Conservation (phyloP, 1,140 invertebrate genomes). For the Cecropterus lyciades region DNA sequence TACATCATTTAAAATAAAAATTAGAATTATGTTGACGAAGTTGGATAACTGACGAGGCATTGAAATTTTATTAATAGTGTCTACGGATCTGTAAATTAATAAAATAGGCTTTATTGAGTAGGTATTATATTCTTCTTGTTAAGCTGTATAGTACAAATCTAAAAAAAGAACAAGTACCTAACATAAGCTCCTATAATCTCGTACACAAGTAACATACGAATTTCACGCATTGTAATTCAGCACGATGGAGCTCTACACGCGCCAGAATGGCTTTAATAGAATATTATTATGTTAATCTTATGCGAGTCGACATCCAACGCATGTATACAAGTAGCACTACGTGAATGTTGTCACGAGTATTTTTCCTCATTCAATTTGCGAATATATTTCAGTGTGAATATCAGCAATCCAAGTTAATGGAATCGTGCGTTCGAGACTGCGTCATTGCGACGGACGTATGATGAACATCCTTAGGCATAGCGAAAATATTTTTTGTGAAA, state of each 20-base stretch:
- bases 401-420: conserved; percentile 52
- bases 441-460: conserved; percentile 12
- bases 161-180: too few relatives aligned
- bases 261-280: conserved; percentile 23
- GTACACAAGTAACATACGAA: conserved; percentile 7
- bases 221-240: conserved; percentile 19
- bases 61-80: too few relatives aligned
- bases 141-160: too few relatives aligned
- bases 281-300: conserved; percentile 32
- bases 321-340: conserved; percentile 23
- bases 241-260: conserved; percentile 10
- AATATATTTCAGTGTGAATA: conserved; percentile 42
- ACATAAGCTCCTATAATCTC: neutral
- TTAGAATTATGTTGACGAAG: too few relatives aligned
- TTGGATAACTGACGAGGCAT: too few relatives aligned
- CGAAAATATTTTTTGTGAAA: conserved; percentile 26
- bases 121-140: too few relatives aligned
- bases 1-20: too few relatives aligned
- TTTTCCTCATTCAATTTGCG: conserved; percentile 54
- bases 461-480: conserved; percentile 20
- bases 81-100: too few relatives aligned
- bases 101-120: too few relatives aligned
- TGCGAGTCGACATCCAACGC: conserved; percentile 25
- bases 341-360: conserved; percentile 35
- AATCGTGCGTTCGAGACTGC: conserved; percentile 40